phyloP scores from a whole-genome alignment of 2,888 invertebrate species.

The Tipula vernalis region DNA sequence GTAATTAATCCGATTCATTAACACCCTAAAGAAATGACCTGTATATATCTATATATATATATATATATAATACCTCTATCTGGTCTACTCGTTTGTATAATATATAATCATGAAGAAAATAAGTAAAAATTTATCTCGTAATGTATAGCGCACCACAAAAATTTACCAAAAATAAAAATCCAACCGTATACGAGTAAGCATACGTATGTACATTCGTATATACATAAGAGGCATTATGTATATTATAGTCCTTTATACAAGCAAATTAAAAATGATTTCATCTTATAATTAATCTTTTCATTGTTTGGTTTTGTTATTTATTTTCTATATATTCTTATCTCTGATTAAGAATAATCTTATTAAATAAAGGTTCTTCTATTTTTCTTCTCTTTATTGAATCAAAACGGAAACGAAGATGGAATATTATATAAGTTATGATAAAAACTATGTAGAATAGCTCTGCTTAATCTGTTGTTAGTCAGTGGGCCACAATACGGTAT shows the following conservation, averaged over 20 bases:
- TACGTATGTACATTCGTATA: neutral
- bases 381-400: neutral
- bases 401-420: neutral
- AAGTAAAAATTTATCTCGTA: neutral
- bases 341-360: neutral
- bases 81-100: neutral
- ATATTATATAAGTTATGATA: neutral
- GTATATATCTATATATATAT: neutral
- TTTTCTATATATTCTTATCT: neutral
- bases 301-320: neutral
- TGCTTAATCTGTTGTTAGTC: neutral
- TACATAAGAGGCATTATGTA: neutral
- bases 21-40: neutral
- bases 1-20: neutral
- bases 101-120: neutral
- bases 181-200: neutral
- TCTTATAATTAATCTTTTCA: neutral
- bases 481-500: neutral
- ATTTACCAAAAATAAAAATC: neutral
- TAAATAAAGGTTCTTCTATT: neutral
- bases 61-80: neutral
- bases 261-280: neutral
- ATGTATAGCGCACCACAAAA: neutral
- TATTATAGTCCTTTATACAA: neutral
- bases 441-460: neutral